Conservation (phyloP, 1,140 invertebrate genomes). For the Neoseiulus cucumeris region DNA sequence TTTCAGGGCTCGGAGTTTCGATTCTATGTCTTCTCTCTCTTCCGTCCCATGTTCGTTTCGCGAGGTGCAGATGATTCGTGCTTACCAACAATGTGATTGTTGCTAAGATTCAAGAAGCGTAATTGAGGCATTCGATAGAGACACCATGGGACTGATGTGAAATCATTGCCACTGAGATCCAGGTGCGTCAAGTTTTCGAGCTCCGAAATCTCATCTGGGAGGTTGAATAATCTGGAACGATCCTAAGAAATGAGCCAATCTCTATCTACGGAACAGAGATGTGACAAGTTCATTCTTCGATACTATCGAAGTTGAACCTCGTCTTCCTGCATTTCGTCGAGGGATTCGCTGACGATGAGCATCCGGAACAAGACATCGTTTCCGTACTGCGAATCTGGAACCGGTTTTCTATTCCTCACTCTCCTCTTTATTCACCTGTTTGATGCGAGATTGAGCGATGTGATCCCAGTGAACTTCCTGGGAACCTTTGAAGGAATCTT, state of each 20-base stretch:
- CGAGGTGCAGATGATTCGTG: too few species aligned
- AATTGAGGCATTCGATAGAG: conserved; percentile 52
- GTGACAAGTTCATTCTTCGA: too few species aligned
- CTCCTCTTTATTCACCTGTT: too few species aligned
- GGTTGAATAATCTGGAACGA: conserved; percentile 39
- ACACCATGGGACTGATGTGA: conserved; percentile 53
- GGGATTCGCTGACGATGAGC: too few species aligned
- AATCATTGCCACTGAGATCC: conserved; percentile 72
- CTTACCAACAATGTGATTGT: conserved; percentile 61
- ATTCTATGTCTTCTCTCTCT: not conserved
- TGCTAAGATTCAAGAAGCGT: conserved; percentile 45
- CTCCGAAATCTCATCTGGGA: conserved; percentile 65
- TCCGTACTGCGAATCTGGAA: too few species aligned
- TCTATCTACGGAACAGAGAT: too few species aligned
- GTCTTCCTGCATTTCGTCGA: too few species aligned
- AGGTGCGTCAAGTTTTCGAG: conserved; percentile 49
- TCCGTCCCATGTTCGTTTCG: too few species aligned
- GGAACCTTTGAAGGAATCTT: conserved; percentile 76
- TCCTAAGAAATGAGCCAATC: conserved; percentile 34
- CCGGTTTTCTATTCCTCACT: too few species aligned
- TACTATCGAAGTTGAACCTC: too few species aligned
- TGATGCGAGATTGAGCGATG: not conserved
- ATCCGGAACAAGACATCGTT: too few species aligned
- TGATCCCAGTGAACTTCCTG: conserved; percentile 64
- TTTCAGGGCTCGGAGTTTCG: too few species aligned